Conservation (phyloP, 2,888 invertebrate species). For the Agrochola litura region DNA sequence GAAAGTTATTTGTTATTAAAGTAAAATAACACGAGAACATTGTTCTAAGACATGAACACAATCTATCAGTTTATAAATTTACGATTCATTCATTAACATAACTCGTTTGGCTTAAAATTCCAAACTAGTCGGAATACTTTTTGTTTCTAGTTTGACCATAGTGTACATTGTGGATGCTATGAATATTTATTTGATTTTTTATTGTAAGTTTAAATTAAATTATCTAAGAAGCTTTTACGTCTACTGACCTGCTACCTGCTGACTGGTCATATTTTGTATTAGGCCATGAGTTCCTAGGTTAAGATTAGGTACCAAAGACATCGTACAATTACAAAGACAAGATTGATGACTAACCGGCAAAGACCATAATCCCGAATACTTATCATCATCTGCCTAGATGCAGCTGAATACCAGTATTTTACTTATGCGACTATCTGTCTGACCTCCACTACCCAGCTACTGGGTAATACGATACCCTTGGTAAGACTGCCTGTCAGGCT, state of each 20-base stretch:
- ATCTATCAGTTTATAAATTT: constrained; percentile 6
- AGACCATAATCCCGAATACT: constrained; percentile 10
- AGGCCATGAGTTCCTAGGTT: neutral
- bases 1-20: too few relatives aligned
- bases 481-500: too few relatives aligned
- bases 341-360: neutral
- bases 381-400: neutral
- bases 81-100: constrained; percentile 24
- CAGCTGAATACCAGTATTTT: too few relatives aligned
- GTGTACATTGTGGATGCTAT: neutral
- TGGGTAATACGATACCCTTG: too few relatives aligned
- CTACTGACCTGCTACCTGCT: neutral
- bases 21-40: neutral
- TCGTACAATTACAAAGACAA: neutral
- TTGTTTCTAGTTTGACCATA: constrained; percentile 9
- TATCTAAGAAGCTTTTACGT: neutral
- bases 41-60: neutral
- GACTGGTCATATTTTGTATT: neutral
- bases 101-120: neutral
- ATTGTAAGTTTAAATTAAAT: neutral
- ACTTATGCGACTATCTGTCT: too few relatives aligned
- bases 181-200: neutral
- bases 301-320: neutral
- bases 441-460: too few relatives aligned
- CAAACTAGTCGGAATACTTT: constrained; percentile 31